Percentiles rank a stretch among this genome's conserved stretches.
Evolutionary conservation across 2,113 vertebrate species (phyloP).

Genomic region (Euleptes europaea): DNA sequence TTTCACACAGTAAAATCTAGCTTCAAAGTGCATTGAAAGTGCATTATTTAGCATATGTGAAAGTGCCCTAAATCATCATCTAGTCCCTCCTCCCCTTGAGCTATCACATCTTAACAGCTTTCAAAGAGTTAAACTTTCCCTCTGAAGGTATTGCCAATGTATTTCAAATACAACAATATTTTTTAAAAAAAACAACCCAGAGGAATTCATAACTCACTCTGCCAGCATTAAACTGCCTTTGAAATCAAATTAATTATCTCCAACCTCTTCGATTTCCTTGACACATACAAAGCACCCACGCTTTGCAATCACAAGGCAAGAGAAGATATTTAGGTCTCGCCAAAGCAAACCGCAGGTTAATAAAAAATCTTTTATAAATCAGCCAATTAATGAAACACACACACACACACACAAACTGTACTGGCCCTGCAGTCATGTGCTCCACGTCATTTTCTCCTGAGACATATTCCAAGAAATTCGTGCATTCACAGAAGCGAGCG

Average conservation of each 20-base stretch:
- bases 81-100: too few relatives aligned
- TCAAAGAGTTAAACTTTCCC: neutral
- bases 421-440: neutral
- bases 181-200: neutral
- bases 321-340: neutral
- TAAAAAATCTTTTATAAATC: neutral
- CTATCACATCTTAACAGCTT: neutral
- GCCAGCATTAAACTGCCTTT: neutral
- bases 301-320: neutral
- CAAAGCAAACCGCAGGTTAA: neutral
- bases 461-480: neutral
- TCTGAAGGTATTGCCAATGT: neutral
- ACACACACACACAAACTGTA: neutral
- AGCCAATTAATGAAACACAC: neutral
- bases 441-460: neutral
- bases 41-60: too few relatives aligned
- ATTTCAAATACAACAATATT: neutral
- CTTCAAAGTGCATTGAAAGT: too few relatives aligned
- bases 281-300: neutral
- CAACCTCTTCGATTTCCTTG: neutral
- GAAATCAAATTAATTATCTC: neutral
- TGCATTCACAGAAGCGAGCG: accelerated
- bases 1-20: too few relatives aligned
- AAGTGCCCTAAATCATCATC: too few relatives aligned
- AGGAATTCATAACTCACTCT: neutral